Evolutionary conservation across 2,797 vertebrate genomes (phyloP), one percentile per base, ranked within the genome.

Genomic region (Mionectes olivaceus): DNA sequence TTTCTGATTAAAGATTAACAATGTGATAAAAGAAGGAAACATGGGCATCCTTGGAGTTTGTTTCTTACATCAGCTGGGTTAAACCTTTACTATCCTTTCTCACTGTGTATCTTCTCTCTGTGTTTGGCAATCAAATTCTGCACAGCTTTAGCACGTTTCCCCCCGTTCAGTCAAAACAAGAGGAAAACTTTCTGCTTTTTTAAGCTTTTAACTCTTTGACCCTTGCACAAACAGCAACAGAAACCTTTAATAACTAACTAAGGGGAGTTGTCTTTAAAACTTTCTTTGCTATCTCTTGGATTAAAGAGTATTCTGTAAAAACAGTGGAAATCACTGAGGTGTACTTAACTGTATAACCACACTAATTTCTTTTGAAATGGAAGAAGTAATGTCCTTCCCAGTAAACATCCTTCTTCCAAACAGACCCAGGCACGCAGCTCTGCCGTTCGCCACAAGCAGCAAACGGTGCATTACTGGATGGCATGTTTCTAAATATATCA

Each of bases 111-210:
- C 85, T 93, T 87, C 83, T 46, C 43, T 91, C 73, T 19, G 44
- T 86, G 79, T 85, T 93, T 56, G 63, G 95, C 85, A 96, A 95
- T 92, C 94, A 76, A 79, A 60, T 83, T 83, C 91, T 69, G 85
- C 93, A 91, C 56, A 12, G 78, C 47, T 80, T 63, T 49, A 97
- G 91, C 95, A 90, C 23, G 25, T 93, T 65, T 84, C 63, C 89
- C 83, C 49, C 11, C 14, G 69, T 49, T 95, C 55, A 92, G 95
- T 92, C 77, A 93, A 93, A 95, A 95, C 95, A 84, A 93, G 85
- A 90, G 44, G 85, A 90, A 87, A 96, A 89, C 93, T 83, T 94
- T 97, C 89, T 89, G 96, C 77, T 84, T 96, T 92, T 92, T 95
- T 90, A 60, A 83, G 87, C 84, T 92, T 59, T 59, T 87, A 87